Conservation (phyloP, 2,888 invertebrate genomes). For the Pammene aurita region DNA sequence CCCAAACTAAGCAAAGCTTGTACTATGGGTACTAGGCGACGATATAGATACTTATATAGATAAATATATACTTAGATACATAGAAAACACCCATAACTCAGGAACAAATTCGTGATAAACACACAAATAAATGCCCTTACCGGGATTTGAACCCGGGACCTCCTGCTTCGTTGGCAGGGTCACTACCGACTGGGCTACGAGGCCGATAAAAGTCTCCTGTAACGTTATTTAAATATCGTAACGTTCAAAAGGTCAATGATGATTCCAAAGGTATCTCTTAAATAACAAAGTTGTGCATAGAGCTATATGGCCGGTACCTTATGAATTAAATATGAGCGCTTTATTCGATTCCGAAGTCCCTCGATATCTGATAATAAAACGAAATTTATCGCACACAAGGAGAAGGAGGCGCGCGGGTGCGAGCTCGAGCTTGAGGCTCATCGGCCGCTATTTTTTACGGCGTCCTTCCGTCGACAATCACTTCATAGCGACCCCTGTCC, state of each 20-base stretch:
- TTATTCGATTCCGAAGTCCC: constrained; percentile 84
- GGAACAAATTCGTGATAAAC: too few relatives aligned
- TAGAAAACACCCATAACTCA: too few relatives aligned
- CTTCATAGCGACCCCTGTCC: constrained; percentile 84
- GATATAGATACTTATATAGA: too few relatives aligned
- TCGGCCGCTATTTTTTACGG: constrained; percentile 81
- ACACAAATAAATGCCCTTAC: too few relatives aligned
- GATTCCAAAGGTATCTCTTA: constrained; percentile 70
- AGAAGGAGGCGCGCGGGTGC: constrained; percentile 52
- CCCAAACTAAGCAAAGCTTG: too few relatives aligned
- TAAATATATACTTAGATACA: too few relatives aligned
- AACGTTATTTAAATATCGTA: constrained; percentile 22
- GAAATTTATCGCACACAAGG: constrained; percentile 82
- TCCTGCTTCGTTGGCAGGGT: too few relatives aligned
- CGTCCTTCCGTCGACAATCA: constrained; percentile 81
- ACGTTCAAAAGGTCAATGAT: constrained; percentile 61
- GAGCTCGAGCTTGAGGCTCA: constrained; percentile 63
- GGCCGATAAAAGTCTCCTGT: constrained; percentile 2
- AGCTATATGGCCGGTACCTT: constrained; percentile 81
- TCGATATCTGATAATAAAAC: constrained; percentile 84
- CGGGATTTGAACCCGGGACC: too few relatives aligned
- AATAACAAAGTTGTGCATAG: constrained; percentile 80
- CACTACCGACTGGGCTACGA: too few relatives aligned
- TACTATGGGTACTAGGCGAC: too few relatives aligned
- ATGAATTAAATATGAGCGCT: constrained; percentile 84